These are phyloP conservation scores for Anadara kagoshimensis DNA, from an alignment of 1,140 invertebrate genomes.

Conservation along the genomic window DNA sequence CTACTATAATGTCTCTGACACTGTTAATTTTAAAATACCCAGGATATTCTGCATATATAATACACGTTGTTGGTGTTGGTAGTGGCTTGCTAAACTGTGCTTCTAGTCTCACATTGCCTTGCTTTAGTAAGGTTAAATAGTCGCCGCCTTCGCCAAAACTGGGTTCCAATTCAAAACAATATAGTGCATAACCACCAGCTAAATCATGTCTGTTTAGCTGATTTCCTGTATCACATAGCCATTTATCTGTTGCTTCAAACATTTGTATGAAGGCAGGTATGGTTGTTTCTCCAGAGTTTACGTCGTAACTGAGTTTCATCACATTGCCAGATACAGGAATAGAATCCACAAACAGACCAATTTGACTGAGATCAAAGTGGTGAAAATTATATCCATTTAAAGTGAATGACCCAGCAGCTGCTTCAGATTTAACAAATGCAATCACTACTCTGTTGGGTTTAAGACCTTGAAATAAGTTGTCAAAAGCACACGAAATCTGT, in stretches of 20 bases:
- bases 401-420: neutral
- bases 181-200: constrained; percentile 4
- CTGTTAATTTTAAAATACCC: constrained; percentile 38
- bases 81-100: constrained; percentile 25
- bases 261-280: constrained; percentile 20
- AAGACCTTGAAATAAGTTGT: constrained; percentile 29
- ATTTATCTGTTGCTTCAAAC: constrained; percentile 25
- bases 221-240: constrained; percentile 15
- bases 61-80: constrained; percentile 21
- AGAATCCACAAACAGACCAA: constrained; percentile 25
- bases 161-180: constrained; percentile 34
- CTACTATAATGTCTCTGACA: constrained; percentile 25
- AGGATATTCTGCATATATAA: constrained; percentile 33
- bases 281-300: neutral
- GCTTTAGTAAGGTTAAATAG: constrained; percentile 28
- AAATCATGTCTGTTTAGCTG: constrained; percentile 21
- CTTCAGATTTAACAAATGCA: constrained; percentile 13
- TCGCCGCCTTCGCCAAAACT: constrained; percentile 25
- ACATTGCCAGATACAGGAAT: constrained; percentile 23
- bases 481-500: constrained; percentile 12
- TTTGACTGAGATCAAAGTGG: constrained; percentile 15
- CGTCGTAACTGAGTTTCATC: constrained; percentile 19
- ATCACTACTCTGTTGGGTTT: constrained; percentile 2
- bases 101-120: constrained; percentile 37
- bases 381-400: constrained; percentile 21